phyloP scores from a whole-genome alignment of 2,797 vertebrate genomes.

The Scleropages formosus region DNA sequence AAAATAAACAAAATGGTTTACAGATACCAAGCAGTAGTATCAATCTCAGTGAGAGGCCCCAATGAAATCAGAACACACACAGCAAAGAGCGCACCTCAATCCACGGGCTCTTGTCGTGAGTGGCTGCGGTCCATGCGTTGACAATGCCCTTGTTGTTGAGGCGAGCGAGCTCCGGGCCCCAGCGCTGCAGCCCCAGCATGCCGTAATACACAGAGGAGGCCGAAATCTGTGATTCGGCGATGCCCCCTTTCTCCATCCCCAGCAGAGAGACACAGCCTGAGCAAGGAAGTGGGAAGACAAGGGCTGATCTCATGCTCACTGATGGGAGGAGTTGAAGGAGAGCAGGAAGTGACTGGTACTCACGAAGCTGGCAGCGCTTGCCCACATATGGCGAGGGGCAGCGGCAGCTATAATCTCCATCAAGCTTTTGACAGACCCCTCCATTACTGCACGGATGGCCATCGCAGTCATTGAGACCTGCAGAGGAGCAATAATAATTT shows the following conservation, averaged over 20 bases:
- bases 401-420: slow-evolving; percentile 72
- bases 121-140: slow-evolving; percentile 92
- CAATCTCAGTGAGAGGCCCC: background rate
- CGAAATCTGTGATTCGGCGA: slow-evolving; percentile 81
- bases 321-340: background rate
- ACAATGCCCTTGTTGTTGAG: slow-evolving; percentile 87
- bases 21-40: too few relatives aligned
- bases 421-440: slow-evolving; percentile 73
- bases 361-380: slow-evolving; percentile 72
- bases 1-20: too few relatives aligned
- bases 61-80: background rate
- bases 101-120: slow-evolving; percentile 88
- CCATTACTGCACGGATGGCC: slow-evolving; percentile 75
- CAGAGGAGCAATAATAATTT: too few relatives aligned
- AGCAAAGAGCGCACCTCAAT: slow-evolving; percentile 73
- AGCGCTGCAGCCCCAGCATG: slow-evolving; percentile 88
- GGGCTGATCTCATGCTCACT: background rate
- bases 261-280: slow-evolving; percentile 79
- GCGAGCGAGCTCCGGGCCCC: slow-evolving; percentile 85
- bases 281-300: slow-evolving; percentile 25
- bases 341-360: slow-evolving; percentile 50
- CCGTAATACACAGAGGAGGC: slow-evolving; percentile 83
- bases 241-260: slow-evolving; percentile 88
- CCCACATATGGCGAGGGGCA: slow-evolving; percentile 83
- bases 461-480: slow-evolving; percentile 73